Base-by-base conservation (phyloP, 2,888 invertebrate genomes). In the Ormyrus pomaceus region DNA sequence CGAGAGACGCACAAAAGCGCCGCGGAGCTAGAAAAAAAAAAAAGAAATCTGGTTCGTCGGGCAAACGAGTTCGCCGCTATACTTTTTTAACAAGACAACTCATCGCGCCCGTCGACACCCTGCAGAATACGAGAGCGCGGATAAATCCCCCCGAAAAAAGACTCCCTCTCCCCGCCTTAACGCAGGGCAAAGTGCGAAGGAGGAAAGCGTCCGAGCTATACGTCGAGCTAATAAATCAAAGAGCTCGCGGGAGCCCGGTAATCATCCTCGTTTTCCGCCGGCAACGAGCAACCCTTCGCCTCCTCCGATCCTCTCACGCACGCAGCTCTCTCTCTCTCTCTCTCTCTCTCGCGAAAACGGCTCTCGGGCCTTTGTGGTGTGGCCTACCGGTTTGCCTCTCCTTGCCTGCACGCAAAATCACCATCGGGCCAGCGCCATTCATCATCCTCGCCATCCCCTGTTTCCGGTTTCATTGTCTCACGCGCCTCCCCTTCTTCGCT, bases 341-440 rank as follows among this genome's bases (percentile, higher is more conserved):
- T 64, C 77, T 78, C 75, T 73, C 69, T 69, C 72, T 62, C 81
- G 72, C 83, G 34, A 34, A 34, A 34, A 34, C 34, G 34, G 34
- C 81, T 73, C 81, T 66, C 9, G n/a, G 34, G n/a, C 62, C 50
- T 68, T 71, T 71, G 71, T 65, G 62, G 58, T 71, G 71, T 65
- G 62, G 58, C 73, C 68, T 70, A 79, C 74, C 79, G 65, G 79
- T 76, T 76, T 56, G 48, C n/a, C 34, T 34, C 34, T 34, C 34
- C 34, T 34, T 4, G 69, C 82, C 34, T 34, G 86, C 90, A 89
- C 90, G 89, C 89, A 88, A 90, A 89, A 88, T 85, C 85, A 87
- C 89, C 89, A 90, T 90, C 88, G 87, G 34, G 71, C 66, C 87
- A 87, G 85, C 86, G 83, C 87, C 88, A 90, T 90, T 90, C 89